Percentiles rank a stretch among this genome's conserved stretches.
phyloP scores from a whole-genome alignment of 1,140 invertebrate species.

The Drosophila pallidifrons region DNA sequence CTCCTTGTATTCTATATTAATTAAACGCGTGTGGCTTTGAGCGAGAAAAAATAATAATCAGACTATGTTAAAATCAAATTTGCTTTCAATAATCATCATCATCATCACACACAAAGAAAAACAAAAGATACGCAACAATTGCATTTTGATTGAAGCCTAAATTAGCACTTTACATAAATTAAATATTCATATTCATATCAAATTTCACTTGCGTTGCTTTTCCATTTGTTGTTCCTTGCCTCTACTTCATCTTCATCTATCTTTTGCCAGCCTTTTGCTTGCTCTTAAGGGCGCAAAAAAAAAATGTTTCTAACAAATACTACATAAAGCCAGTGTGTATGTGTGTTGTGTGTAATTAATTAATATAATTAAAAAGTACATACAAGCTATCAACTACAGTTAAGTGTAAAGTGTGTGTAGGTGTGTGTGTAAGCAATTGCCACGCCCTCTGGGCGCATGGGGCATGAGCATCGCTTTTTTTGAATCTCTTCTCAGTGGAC shows the following conservation, averaged over 20 bases:
- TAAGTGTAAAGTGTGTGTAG: conserved; percentile 41
- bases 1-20: conserved; percentile 23
- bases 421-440: conserved; percentile 25
- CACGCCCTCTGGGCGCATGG: conserved; percentile 13
- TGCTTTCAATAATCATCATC: conserved; percentile 53
- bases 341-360: conserved; percentile 59
- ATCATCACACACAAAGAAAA: conserved; percentile 45
- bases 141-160: conserved; percentile 20
- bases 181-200: conserved; percentile 16
- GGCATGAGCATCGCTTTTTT: conserved; percentile 18
- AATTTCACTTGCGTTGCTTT: conserved; percentile 1
- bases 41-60: conserved; percentile 42
- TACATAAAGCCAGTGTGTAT: conserved; percentile 52
- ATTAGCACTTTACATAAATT: conserved; percentile 14
- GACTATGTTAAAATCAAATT: conserved; percentile 54
- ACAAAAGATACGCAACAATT: conserved; percentile 40
- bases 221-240: conserved; percentile 6
- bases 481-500: conserved; percentile 35
- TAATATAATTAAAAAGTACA: conserved; percentile 78
- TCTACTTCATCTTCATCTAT: not conserved
- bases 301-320: conserved; percentile 41
- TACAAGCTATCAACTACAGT: conserved; percentile 65
- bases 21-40: conserved; percentile 46
- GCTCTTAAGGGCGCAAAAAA: conserved; percentile 22
- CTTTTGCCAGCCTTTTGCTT: not conserved